Conservation (phyloP, 2,797 vertebrate genomes). For the Florisuga fusca region DNA sequence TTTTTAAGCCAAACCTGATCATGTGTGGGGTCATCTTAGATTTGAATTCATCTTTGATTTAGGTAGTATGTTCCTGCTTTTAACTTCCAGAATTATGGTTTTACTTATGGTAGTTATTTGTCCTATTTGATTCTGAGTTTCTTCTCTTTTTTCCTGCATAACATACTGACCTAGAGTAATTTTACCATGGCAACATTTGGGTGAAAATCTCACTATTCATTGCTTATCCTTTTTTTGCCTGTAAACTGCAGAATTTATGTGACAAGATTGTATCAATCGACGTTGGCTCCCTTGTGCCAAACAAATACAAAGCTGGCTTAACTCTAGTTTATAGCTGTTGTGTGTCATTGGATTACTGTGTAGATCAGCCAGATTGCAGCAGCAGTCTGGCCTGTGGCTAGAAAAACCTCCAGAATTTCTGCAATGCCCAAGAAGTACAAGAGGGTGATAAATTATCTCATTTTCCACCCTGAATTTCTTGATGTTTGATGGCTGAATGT, state of each 20-base stretch:
- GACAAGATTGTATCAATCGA: background rate
- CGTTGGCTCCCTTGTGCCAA: background rate
- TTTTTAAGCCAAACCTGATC: background rate
- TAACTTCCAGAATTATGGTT: background rate
- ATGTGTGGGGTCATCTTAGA: background rate
- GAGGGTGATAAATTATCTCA: background rate
- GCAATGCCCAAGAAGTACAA: background rate
- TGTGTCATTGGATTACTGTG: background rate
- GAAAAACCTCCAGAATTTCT: background rate
- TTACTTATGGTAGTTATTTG: background rate
- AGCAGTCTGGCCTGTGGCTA: background rate
- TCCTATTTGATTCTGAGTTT: background rate
- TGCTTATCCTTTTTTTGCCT: background rate
- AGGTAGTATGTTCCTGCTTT: background rate
- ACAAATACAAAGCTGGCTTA: background rate
- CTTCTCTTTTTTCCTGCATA: fast-evolving
- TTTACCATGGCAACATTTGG: background rate
- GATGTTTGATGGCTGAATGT: background rate
- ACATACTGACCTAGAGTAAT: background rate
- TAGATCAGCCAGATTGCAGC: constrained; percentile 4
- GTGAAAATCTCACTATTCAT: background rate
- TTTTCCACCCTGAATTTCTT: background rate
- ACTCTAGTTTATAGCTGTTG: background rate
- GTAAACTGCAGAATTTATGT: background rate
- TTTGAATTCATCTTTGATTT: background rate